These are phyloP conservation scores for Diadema setosum DNA, from an alignment of 35 echinoderm and acorn worm species.

Conservation along the genomic window DNA sequence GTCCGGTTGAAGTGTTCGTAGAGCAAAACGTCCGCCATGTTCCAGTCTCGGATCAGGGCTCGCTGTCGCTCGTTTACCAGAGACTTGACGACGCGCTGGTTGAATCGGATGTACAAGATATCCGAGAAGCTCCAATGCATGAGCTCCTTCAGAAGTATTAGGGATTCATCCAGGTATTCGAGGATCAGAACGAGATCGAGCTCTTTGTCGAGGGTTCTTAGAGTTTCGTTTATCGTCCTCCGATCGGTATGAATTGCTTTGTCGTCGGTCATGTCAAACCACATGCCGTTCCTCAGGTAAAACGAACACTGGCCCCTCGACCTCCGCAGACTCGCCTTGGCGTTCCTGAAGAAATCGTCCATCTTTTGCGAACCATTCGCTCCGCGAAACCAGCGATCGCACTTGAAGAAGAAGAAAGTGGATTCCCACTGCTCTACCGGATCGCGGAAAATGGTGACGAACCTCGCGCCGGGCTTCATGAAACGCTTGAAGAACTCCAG, in stretches of 20 bases:
- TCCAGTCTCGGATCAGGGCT: neutral
- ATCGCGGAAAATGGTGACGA: neutral
- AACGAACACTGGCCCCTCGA: too few relatives aligned
- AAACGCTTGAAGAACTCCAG: neutral
- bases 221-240: neutral
- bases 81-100: neutral
- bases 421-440: neutral
- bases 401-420: neutral
- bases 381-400: too few relatives aligned
- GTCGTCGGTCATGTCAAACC: slow-evolving; percentile 51
- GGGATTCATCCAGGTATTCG: slow-evolving; percentile 72
- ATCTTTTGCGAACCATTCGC: too few relatives aligned
- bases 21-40: slow-evolving; percentile 24
- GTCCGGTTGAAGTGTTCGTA: slow-evolving; percentile 53
- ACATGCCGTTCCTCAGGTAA: slow-evolving; percentile 45
- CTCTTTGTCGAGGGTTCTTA: slow-evolving; percentile 13
- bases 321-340: too few relatives aligned
- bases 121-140: slow-evolving; percentile 56
- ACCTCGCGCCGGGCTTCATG: neutral
- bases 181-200: slow-evolving; percentile 58
- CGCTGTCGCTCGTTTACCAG: neutral
- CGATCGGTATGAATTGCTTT: neutral
- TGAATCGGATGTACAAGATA: slow-evolving; percentile 42
- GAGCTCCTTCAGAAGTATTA: slow-evolving; percentile 43
- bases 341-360: too few relatives aligned